A percentile compares a stretch with the other conserved stretches of the same genome.
Conservation (phyloP, 2,113 vertebrate species). For the Lycaon pictus region DNA sequence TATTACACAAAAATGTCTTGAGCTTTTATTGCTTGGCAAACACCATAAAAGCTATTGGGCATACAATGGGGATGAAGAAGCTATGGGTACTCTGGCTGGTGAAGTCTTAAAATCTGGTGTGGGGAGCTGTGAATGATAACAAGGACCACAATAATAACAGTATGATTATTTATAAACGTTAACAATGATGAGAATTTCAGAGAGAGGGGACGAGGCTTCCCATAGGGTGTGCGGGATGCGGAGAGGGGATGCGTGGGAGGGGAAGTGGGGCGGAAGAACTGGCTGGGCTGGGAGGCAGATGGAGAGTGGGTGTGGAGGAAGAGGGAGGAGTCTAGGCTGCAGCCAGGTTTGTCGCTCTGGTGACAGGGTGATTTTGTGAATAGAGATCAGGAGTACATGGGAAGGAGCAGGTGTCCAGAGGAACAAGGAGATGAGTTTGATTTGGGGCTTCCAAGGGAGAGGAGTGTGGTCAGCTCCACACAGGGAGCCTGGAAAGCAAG, state of each 20-base stretch:
- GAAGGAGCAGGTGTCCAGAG: slow-evolving; percentile 3
- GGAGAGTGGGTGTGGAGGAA: slow-evolving; percentile 71
- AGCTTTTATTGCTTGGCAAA: not conserved
- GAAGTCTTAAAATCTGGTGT: not conserved
- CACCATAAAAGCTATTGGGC: not conserved
- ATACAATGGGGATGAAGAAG: not conserved
- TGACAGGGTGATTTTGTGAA: not conserved
- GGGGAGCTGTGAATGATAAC: not conserved
- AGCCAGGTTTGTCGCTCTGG: slow-evolving; percentile 26
- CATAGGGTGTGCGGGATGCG: not conserved
- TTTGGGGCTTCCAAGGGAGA: slow-evolving; percentile 12
- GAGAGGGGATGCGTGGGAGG: not conserved
- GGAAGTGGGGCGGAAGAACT: not conserved
- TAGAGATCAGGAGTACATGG: slow-evolving; percentile 13
- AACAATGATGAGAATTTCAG: not conserved
- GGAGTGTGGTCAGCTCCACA: not conserved
- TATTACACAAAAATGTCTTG: not conserved
- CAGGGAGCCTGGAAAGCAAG: not conserved
- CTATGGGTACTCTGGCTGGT: not conserved
- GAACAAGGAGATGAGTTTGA: not conserved
- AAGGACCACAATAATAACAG: slow-evolving; percentile 15
- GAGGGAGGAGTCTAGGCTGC: slow-evolving; percentile 37
- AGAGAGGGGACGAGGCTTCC: not conserved
- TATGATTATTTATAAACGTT: slow-evolving; percentile 26
- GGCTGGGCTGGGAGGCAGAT: slow-evolving; percentile 69